Conservation (phyloP, 2,797 vertebrate genomes). For the Rhynchotus rufescens region DNA sequence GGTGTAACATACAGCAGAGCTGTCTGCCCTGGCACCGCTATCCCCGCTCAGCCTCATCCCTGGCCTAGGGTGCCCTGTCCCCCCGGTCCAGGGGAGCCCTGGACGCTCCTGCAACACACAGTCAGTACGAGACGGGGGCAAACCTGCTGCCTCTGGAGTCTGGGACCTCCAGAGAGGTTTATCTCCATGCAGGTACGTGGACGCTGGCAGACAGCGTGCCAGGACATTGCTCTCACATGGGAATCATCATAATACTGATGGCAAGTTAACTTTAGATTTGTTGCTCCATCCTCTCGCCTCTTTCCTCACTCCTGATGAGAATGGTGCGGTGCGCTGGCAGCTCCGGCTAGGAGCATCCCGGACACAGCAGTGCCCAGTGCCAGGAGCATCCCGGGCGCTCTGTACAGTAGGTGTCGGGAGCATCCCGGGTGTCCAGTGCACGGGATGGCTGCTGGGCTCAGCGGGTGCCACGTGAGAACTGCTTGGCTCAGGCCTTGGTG, state of each 20-base stretch:
- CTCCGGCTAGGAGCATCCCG: too few species aligned
- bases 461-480: neutral
- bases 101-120: too few species aligned
- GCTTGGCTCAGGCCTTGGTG: neutral
- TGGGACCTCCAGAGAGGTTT: neutral
- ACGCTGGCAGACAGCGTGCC: conserved; percentile 45
- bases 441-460: neutral
- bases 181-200: conserved; percentile 10
- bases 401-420: too few species aligned
- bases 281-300: conserved; percentile 46
- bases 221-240: conserved; percentile 47
- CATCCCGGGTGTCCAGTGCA: neutral
- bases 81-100: too few species aligned
- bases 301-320: conserved; percentile 37
- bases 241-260: conserved; percentile 77
- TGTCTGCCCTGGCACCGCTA: too few species aligned
- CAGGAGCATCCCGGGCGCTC: too few species aligned
- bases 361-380: too few species aligned
- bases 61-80: too few species aligned
- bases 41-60: too few species aligned
- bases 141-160: neutral
- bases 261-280: conserved; percentile 80
- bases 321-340: too few species aligned
- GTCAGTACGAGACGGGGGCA: too few species aligned
- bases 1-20: too few species aligned